Percentiles rank a stretch among this genome's conserved stretches.
Conservation (phyloP, 2,113 vertebrate species). For the Octodon degus region DNA sequence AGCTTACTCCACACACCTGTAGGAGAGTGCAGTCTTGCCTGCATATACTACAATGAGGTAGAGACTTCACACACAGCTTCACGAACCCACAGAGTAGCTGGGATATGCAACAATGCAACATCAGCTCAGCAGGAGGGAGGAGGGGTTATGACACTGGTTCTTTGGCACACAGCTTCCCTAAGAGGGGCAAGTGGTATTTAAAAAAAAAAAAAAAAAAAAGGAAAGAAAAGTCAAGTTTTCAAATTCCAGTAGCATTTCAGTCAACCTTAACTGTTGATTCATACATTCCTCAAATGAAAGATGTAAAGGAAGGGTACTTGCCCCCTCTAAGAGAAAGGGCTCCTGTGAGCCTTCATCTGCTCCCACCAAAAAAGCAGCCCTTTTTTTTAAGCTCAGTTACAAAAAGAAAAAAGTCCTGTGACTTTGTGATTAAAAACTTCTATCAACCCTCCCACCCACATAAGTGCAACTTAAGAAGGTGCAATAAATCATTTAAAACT, state of each 20-base stretch:
- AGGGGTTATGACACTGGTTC: conserved; percentile 90
- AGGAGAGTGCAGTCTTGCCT: conserved; percentile 96
- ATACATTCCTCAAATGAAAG: conserved; percentile 73
- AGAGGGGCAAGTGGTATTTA: conserved; percentile 84
- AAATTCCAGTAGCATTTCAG: conserved; percentile 88
- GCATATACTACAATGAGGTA: conserved; percentile 85
- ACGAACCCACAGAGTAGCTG: conserved; percentile 97
- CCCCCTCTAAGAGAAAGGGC: conserved; percentile 88
- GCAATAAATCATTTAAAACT: conserved; percentile 94
- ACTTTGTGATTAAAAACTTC: conserved; percentile 98
- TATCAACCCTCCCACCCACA: conserved; percentile 90
- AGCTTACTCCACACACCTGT: conserved; percentile 96
- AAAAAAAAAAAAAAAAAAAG: conserved; percentile 84
- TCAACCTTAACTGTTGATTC: conserved; percentile 82
- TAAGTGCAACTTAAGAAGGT: conserved; percentile 99
- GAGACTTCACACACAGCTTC: conserved; percentile 95
- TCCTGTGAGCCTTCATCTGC: conserved; percentile 86
- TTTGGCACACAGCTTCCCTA: conserved; percentile 97
- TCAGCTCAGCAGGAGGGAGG: conserved; percentile 92
- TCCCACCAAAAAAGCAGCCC: conserved; percentile 87
- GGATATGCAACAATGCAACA: conserved; percentile 91
- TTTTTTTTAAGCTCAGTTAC: conserved; percentile 90
- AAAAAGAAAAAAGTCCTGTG: conserved; percentile 92
- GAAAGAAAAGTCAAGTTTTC: conserved; percentile 86
- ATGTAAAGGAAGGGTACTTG: conserved; percentile 80